Percentiles rank a stretch among this genome's conserved stretches.
These are phyloP conservation scores for Alauda arvensis DNA, from an alignment of 2,797 vertebrate genomes.

Conservation along the genomic window DNA sequence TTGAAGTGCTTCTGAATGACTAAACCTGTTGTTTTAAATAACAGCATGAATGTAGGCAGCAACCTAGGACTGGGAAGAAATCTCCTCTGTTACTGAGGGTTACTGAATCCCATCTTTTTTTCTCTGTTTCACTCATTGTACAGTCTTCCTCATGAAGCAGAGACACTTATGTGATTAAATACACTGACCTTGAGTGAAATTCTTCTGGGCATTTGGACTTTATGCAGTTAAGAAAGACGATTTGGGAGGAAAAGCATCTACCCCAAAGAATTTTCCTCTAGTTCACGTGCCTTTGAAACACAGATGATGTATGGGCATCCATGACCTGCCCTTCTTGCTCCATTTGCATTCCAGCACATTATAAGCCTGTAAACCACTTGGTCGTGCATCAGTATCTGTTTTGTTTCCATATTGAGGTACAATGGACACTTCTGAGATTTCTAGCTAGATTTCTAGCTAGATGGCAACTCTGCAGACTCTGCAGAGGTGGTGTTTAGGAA, in stretches of 20 bases:
- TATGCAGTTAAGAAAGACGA: not conserved
- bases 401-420: not conserved
- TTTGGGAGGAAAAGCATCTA: not conserved
- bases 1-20: not conserved
- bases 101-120: not conserved
- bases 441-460: not conserved
- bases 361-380: not conserved
- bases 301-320: not conserved
- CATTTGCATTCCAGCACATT: not conserved
- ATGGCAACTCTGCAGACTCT: not conserved
- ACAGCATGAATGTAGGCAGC: not conserved
- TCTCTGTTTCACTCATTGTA: not conserved
- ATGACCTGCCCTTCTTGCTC: not conserved
- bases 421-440: not conserved
- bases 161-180: not conserved
- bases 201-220: not conserved
- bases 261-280: not conserved
- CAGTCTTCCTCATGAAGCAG: not conserved
- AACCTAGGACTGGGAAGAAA: not conserved
- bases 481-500: not conserved
- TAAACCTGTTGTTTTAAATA: not conserved
- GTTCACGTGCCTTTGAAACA: fast-evolving
- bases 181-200: not conserved
- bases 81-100: not conserved
- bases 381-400: not conserved